These are phyloP conservation scores for Magallana angulata DNA, from an alignment of 1,140 invertebrate species.

Conservation along the genomic window DNA sequence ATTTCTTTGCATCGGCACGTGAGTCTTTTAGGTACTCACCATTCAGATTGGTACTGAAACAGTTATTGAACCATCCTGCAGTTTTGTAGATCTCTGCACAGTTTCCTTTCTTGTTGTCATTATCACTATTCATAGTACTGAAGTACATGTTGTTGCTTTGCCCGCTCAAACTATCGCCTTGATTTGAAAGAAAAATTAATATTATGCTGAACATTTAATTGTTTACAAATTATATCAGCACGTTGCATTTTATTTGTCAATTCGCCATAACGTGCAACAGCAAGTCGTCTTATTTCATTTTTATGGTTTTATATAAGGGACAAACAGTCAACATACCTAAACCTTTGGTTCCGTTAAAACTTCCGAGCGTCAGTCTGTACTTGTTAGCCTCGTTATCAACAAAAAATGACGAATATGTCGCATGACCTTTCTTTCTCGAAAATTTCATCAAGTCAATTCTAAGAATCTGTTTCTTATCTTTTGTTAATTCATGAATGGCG, in stretches of 20 bases:
- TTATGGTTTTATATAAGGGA: too few species aligned
- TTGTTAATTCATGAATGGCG: background rate
- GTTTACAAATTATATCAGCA: too few species aligned
- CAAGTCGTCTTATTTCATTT: too few species aligned
- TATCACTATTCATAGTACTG: background rate
- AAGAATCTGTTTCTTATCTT: conserved; percentile 5
- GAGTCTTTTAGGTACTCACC: background rate
- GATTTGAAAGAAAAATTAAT: background rate
- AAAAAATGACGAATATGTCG: background rate
- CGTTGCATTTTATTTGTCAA: too few species aligned
- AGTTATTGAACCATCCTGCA: background rate
- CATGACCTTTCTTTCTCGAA: background rate
- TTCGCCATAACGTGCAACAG: too few species aligned
- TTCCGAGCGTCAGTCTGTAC: background rate
- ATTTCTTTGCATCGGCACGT: background rate
- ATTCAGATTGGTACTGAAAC: background rate
- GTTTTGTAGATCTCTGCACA: background rate
- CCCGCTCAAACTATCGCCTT: background rate
- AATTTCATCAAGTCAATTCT: background rate
- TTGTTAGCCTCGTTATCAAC: background rate
- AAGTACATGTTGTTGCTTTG: background rate
- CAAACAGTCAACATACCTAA: background rate
- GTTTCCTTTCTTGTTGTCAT: background rate
- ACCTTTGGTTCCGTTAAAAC: background rate
- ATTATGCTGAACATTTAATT: too few species aligned